Evolutionary conservation across 2,113 vertebrate genomes (phyloP).

Genomic region (Pseudopodoces humilis): DNA sequence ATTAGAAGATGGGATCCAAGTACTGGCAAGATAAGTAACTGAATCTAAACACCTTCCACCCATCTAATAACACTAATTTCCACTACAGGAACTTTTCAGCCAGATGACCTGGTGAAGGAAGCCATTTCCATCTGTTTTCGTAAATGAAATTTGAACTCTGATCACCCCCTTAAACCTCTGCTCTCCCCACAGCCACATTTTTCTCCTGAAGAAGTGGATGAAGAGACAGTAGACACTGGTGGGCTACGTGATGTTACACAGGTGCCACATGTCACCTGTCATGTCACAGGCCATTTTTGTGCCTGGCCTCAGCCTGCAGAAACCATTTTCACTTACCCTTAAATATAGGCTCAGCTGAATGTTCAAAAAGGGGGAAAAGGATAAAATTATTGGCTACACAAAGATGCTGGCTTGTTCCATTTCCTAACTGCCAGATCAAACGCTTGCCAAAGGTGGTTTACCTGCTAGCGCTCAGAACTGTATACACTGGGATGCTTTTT

Average conservation of each 20-base stretch:
- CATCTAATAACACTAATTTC: not conserved
- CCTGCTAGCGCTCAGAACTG: not conserved
- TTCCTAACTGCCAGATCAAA: not conserved
- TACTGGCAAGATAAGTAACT: not conserved
- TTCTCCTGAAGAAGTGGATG: not conserved
- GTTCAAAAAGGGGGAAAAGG: not conserved
- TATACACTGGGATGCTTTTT: not conserved
- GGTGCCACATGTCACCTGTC: not conserved
- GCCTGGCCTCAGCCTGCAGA: not conserved
- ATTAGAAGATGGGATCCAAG: not conserved
- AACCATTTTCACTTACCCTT: not conserved
- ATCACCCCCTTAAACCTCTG: not conserved
- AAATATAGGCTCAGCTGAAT: not conserved
- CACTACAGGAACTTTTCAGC: not conserved
- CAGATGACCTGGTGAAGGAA: not conserved
- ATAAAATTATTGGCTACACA: not conserved
- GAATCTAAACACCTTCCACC: not conserved
- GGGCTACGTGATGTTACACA: not conserved
- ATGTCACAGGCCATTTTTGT: not conserved
- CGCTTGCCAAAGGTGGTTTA: not conserved
- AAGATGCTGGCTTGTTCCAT: not conserved
- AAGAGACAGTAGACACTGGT: not conserved
- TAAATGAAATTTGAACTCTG: not conserved
- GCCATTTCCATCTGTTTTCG: not conserved
- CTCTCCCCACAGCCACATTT: not conserved